Evolutionary conservation across 2,113 vertebrate species (phyloP), one percentile per base, ranked within the genome.

Genomic region (Nansenia antarctica): DNA sequence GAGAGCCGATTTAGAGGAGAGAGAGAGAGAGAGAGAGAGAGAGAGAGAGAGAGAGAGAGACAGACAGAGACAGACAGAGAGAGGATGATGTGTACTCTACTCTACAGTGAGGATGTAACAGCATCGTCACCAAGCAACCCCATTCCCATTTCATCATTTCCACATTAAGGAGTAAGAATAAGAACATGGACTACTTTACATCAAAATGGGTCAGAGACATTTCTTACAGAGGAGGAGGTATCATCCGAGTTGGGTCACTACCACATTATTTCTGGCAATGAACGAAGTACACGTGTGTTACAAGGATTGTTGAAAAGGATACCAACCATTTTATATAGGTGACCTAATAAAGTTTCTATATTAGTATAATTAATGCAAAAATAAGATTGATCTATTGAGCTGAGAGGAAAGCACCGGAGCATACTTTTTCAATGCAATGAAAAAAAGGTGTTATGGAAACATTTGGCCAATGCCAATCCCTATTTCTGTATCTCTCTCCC

Each of bases 121-220:
- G 22, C 5, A 14, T 29, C 24, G 14, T 27, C 53, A n/a, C n/a
- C n/a, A n/a, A n/a, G n/a, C n/a, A n/a, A n/a, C n/a, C 42, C 32
- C 31, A 58, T 62, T 77, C 72, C 62, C 58, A 72, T 78, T 74
- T 45, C 58, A 83, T 67, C 53, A 15, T 74, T 79, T 70, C 45
- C 65, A 75, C 62, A 32, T 65, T 76, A 86, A 85, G 81, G 74
- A 79, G 27, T 65, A 82, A 74, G 80, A 89, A 88, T 68, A 85
- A 83, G 83, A 86, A 74, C 79, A 66, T 87, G 89, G 76, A 83
- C 88, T 90, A 89, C 83, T 90, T 92, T 85, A 81, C 67, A 79
- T 79, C 71, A 79, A 92, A 92, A 89, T 92, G 81, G 92, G 90
- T 90, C 90, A 92, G 80, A 84, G 82, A 81, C 70, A 87, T 88